phyloP scores from a whole-genome alignment of 1,140 invertebrate species.

The Aricia agestis region DNA sequence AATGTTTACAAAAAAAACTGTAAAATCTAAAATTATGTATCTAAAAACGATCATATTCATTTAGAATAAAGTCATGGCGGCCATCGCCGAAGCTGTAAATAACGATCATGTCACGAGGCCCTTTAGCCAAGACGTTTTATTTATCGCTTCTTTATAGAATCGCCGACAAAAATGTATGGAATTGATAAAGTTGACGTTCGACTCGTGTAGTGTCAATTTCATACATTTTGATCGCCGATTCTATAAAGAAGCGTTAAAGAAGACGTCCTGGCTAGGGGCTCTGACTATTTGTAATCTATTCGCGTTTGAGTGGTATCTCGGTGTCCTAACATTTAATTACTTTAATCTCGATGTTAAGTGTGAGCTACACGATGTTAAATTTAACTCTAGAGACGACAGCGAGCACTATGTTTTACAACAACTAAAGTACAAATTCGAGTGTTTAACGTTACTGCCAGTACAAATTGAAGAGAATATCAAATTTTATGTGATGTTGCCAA shows the following conservation, averaged over 20 bases:
- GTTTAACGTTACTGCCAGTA: conserved; percentile 72
- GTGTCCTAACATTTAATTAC: conserved; percentile 35
- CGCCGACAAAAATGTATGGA: no score
- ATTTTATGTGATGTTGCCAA: conserved; percentile 73
- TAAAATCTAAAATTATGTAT: background rate
- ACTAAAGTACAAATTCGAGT: conserved; percentile 77
- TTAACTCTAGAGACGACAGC: conserved; percentile 44
- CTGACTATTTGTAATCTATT: conserved; percentile 44
- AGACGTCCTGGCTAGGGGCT: no score
- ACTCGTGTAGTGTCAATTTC: no score
- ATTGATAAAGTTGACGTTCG: no score
- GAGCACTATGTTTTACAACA: conserved; percentile 60
- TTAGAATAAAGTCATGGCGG: background rate
- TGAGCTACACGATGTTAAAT: conserved; percentile 44
- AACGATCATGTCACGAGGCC: conserved; percentile 37
- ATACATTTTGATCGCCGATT: no score
- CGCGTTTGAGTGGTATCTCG: conserved; percentile 50
- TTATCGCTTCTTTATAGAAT: no score
- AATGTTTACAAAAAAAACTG: background rate
- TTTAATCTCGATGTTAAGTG: conserved; percentile 45
- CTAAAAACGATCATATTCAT: background rate
- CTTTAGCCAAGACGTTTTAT: no score
- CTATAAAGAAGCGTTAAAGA: no score
- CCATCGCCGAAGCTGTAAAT: conserved; percentile 48
- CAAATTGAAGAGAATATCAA: conserved; percentile 70